Conservation (phyloP, 2,797 vertebrate species). For the Lagocephalus sceleratus region DNA sequence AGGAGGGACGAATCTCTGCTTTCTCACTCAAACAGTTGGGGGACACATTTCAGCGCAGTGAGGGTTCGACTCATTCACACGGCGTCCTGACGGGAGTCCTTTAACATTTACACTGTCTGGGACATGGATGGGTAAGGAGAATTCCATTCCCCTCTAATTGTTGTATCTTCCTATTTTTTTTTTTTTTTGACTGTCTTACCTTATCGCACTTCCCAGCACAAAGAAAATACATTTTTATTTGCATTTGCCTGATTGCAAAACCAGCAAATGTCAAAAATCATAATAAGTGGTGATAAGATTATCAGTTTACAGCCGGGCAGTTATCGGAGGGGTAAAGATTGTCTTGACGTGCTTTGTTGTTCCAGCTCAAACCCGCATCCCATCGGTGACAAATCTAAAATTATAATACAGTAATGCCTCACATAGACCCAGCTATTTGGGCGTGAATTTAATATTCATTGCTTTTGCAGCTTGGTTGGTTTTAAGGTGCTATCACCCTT, state of each 20-base stretch:
- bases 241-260: slow-evolving; percentile 45
- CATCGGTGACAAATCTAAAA: slow-evolving; percentile 79
- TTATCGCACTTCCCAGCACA: slow-evolving; percentile 46
- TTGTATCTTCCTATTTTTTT: slow-evolving; percentile 49
- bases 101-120: slow-evolving; percentile 62
- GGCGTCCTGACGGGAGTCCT: slow-evolving; percentile 71
- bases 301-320: slow-evolving; percentile 51
- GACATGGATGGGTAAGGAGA: slow-evolving; percentile 60
- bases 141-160: slow-evolving; percentile 50
- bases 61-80: slow-evolving; percentile 75
- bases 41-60: slow-evolving; percentile 75
- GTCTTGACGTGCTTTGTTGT: slow-evolving; percentile 68
- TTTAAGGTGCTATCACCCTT: slow-evolving; percentile 79
- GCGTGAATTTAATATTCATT: slow-evolving; percentile 83
- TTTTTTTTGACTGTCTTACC: slow-evolving; percentile 46
- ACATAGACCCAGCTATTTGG: slow-evolving; percentile 80
- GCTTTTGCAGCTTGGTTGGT: slow-evolving; percentile 82
- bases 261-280: slow-evolving; percentile 32
- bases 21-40: slow-evolving; percentile 78
- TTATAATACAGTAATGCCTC: slow-evolving; percentile 80
- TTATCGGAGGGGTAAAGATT: slow-evolving; percentile 60
- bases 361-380: slow-evolving; percentile 69
- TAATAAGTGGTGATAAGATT: slow-evolving; percentile 54
- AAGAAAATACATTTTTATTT: slow-evolving; percentile 49
- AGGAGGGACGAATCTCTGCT: slow-evolving; percentile 65